Evolutionary conservation across 1,140 invertebrate genomes (phyloP).

Genomic region (Colletes latitarsis): DNA sequence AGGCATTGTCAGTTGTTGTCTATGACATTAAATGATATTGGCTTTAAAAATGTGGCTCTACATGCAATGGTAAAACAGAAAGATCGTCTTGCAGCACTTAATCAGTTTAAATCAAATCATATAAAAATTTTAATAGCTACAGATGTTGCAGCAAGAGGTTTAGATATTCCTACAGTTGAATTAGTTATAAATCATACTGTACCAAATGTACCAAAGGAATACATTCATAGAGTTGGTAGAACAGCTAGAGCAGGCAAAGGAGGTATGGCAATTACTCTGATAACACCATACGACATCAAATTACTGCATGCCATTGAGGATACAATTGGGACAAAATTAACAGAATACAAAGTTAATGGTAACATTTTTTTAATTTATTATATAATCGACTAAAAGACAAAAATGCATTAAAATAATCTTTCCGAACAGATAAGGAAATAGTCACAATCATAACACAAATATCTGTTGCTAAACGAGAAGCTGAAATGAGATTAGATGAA

Average conservation of each 20-base stretch:
- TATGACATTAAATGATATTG: conserved; percentile 92
- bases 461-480: conserved; percentile 93
- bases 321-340: conserved; percentile 92
- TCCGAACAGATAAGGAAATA: conserved; percentile 88
- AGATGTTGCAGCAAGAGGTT: conserved; percentile 96
- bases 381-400: conserved; percentile 5
- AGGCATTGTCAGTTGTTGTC: conserved; percentile 92
- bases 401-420: conserved; percentile 42
- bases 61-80: conserved; percentile 93
- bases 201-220: conserved; percentile 94
- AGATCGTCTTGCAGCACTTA: conserved; percentile 89
- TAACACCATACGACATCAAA: conserved; percentile 95
- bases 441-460: conserved; percentile 94
- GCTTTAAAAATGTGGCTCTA: conserved; percentile 92
- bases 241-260: conserved; percentile 95
- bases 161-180: conserved; percentile 94
- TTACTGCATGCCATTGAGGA: conserved; percentile 93
- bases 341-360: conserved; percentile 92
- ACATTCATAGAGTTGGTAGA: conserved; percentile 98
- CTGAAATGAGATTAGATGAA: conserved; percentile 95
- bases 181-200: conserved; percentile 97
- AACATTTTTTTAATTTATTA: conserved; percentile 63
- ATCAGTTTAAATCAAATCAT: conserved; percentile 92
- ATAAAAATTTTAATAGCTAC: conserved; percentile 96
- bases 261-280: conserved; percentile 93